Conservation (phyloP, 2,888 invertebrate genomes). For the Agrochola lota region DNA sequence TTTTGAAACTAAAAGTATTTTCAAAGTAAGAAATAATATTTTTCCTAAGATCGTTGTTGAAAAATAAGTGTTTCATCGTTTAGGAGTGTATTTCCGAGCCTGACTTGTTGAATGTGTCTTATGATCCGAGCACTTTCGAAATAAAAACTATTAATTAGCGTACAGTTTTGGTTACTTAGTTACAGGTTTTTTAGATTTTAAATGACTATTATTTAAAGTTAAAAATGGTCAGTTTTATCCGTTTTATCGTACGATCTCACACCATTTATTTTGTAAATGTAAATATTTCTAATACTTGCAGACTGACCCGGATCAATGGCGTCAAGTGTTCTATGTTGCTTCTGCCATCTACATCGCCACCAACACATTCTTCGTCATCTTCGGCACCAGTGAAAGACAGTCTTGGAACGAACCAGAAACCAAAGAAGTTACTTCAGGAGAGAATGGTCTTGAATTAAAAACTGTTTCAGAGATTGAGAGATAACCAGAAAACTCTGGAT, state of each 20-base stretch:
- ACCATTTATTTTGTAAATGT: background rate
- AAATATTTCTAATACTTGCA: background rate
- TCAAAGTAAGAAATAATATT: background rate
- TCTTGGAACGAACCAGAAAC: conserved; percentile 91
- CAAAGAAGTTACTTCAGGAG: conserved; percentile 38
- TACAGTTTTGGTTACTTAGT: background rate
- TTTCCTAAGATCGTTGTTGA: background rate
- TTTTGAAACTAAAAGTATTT: background rate
- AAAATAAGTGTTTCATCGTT: background rate
- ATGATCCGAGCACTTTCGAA: background rate
- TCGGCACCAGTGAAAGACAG: conserved; percentile 92
- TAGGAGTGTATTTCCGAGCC: background rate
- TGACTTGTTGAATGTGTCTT: background rate
- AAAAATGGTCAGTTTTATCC: background rate
- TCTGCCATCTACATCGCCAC: conserved; percentile 92
- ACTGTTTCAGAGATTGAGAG: background rate
- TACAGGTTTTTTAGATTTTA: too few relatives aligned
- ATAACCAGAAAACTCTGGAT: background rate
- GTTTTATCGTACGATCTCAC: background rate
- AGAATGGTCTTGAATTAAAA: background rate
- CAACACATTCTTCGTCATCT: conserved; percentile 92
- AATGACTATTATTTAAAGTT: background rate
- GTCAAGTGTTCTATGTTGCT: conserved; percentile 93
- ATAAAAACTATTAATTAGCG: background rate
- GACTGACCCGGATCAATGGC: conserved; percentile 92